Conservation (phyloP, 2,888 invertebrate genomes). For the Myopa testacea region DNA sequence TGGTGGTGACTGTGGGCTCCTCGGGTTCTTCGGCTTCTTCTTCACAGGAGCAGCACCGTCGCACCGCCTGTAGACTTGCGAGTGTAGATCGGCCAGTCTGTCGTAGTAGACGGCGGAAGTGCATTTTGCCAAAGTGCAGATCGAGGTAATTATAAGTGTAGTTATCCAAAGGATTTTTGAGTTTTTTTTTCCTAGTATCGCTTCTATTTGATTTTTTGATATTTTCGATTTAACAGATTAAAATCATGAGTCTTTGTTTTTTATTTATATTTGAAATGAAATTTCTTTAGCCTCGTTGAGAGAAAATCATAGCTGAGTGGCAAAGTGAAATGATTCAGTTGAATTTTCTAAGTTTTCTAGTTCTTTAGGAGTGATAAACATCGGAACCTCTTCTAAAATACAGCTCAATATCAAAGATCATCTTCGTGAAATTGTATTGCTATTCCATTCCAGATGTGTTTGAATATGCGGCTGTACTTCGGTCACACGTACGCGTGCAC, state of each 20-base stretch:
- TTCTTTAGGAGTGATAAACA: too few relatives aligned
- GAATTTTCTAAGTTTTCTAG: too few relatives aligned
- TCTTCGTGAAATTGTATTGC: too few relatives aligned
- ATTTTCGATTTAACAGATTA: background rate
- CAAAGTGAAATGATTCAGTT: too few relatives aligned
- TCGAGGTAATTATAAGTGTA: background rate
- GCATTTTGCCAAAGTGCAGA: background rate
- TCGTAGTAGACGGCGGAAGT: background rate
- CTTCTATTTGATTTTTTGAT: background rate
- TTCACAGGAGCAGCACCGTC: background rate
- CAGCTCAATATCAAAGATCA: too few relatives aligned
- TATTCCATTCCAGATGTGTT: background rate
- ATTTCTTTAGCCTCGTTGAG: too few relatives aligned
- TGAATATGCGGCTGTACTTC: background rate
- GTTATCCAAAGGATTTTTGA: background rate
- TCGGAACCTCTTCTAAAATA: too few relatives aligned
- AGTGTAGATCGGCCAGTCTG: background rate
- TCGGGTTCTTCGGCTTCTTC: slow-evolving; percentile 70
- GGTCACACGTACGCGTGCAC: background rate
- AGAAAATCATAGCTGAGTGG: too few relatives aligned
- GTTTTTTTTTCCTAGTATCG: background rate
- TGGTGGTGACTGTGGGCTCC: slow-evolving; percentile 71
- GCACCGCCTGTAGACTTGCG: background rate
- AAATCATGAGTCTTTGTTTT: too few relatives aligned
- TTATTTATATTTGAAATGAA: too few relatives aligned